A percentile compares a stretch with the other conserved stretches of the same genome.
phyloP scores from a whole-genome alignment of 2,888 invertebrate genomes.

The Tholera decimalis region DNA sequence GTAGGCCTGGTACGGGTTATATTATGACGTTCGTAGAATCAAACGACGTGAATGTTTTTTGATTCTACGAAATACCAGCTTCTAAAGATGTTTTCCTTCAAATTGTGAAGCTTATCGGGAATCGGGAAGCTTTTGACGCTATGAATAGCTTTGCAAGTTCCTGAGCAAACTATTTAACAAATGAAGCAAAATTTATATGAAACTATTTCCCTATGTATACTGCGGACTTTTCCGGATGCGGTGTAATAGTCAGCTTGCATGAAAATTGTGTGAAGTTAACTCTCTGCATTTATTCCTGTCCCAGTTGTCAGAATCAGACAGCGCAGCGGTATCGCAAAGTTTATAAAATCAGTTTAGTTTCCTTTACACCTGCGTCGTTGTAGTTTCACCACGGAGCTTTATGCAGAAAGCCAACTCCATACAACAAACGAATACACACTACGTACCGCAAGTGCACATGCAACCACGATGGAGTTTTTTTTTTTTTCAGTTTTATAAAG shows the following conservation, averaged over 20 bases:
- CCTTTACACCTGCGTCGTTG: constrained; percentile 64
- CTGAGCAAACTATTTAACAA: background rate
- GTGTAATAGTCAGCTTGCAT: background rate
- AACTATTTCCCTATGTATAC: background rate
- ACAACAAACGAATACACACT: background rate
- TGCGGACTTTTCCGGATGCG: background rate
- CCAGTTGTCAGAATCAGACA: constrained; percentile 28
- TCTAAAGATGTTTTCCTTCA: background rate
- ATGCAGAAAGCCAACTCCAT: background rate
- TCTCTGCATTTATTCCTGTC: constrained; percentile 17
- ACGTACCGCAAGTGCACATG: background rate
- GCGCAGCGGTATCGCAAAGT: constrained; percentile 57
- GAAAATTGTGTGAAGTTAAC: constrained; percentile 5
- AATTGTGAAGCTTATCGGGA: too few species aligned
- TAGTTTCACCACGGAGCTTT: constrained; percentile 1
- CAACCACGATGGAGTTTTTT: too few species aligned
- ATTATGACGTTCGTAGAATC: too few species aligned
- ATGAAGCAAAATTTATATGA: background rate
- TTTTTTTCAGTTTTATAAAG: too few species aligned
- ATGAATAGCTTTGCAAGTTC: too few species aligned
- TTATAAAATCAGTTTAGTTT: constrained; percentile 75
- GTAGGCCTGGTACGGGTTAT: too few species aligned
- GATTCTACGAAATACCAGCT: background rate
- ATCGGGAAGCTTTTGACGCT: too few species aligned
- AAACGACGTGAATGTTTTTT: background rate